Conservation (phyloP, 2,113 vertebrate species). For the Amazona vittata region DNA sequence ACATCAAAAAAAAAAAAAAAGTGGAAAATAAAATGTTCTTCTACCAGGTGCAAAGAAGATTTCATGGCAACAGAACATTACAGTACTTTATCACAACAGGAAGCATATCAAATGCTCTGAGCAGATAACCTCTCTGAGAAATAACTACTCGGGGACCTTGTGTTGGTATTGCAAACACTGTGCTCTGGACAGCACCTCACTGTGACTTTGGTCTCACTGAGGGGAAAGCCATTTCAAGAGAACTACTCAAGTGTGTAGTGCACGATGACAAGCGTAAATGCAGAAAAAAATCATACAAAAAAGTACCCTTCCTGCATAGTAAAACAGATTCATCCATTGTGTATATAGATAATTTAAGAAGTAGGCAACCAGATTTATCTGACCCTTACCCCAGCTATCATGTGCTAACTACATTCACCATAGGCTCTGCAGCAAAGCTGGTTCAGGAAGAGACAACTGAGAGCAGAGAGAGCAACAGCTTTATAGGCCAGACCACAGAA, state of each 20-base stretch:
- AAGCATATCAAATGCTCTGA: neutral
- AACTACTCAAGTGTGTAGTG: neutral
- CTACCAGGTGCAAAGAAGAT: neutral
- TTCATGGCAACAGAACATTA: neutral
- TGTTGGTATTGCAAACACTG: neutral
- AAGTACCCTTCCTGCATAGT: neutral
- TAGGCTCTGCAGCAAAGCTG: neutral
- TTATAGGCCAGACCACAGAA: neutral
- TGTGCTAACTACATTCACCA: neutral
- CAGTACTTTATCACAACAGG: neutral
- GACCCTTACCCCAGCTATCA: neutral
- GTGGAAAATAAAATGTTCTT: neutral
- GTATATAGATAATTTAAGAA: neutral
- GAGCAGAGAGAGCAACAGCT: neutral
- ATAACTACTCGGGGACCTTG: neutral
- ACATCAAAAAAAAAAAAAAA: neutral
- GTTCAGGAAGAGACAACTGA: neutral
- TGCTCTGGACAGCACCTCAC: neutral
- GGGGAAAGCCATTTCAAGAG: neutral
- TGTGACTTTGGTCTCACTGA: neutral
- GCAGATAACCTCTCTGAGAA: neutral
- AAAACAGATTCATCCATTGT: neutral
- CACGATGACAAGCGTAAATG: neutral
- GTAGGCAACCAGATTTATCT: neutral
- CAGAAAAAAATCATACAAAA: neutral